A percentile compares a stretch with the other conserved stretches of the same genome.
phyloP scores from a whole-genome alignment of 2,797 vertebrate genomes.

The Sebastes oblongus region DNA sequence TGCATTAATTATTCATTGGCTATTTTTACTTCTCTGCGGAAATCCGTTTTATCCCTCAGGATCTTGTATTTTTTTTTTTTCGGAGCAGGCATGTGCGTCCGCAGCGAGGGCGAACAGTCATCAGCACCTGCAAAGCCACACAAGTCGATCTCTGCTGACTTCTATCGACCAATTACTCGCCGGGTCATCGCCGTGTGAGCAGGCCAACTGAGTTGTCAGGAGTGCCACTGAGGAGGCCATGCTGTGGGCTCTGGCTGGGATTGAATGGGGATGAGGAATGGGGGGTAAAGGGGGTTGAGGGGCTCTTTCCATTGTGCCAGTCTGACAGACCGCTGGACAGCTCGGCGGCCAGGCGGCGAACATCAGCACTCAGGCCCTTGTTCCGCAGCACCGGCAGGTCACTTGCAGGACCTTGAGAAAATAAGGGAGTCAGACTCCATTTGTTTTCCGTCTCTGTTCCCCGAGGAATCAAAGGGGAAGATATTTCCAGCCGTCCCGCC shows the following conservation, averaged over 20 bases:
- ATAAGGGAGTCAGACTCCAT: slow-evolving; percentile 77
- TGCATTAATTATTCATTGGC: slow-evolving; percentile 67
- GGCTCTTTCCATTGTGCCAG: slow-evolving; percentile 50
- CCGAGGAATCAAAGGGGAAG: slow-evolving; percentile 70
- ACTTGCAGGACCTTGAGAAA: slow-evolving; percentile 71
- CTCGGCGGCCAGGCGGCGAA: not conserved
- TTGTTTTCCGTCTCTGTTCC: slow-evolving; percentile 71
- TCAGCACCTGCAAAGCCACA: slow-evolving; percentile 33
- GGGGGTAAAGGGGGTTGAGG: not conserved
- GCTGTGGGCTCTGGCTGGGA: slow-evolving; percentile 19
- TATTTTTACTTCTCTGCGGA: slow-evolving; percentile 52
- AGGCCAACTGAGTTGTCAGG: slow-evolving; percentile 58
- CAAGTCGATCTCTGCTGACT: slow-evolving; percentile 49
- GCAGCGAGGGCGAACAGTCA: slow-evolving; percentile 38
- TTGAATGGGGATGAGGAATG: slow-evolving; percentile 3
- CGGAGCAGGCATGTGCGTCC: slow-evolving; percentile 7
- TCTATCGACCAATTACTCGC: slow-evolving; percentile 63
- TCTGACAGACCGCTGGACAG: slow-evolving; percentile 53
- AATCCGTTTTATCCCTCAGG: slow-evolving; percentile 38
- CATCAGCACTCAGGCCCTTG: slow-evolving; percentile 27
- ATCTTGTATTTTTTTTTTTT: slow-evolving; percentile 28
- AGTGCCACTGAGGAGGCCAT: slow-evolving; percentile 28
- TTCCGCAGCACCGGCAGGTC: slow-evolving; percentile 46
- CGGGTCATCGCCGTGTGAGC: slow-evolving; percentile 48
- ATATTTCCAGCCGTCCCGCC: slow-evolving; percentile 69